Percentiles rank a stretch among this genome's conserved stretches.
These are phyloP conservation scores for Stercorarius parasiticus DNA, from an alignment of 2,113 vertebrate species.

Conservation along the genomic window DNA sequence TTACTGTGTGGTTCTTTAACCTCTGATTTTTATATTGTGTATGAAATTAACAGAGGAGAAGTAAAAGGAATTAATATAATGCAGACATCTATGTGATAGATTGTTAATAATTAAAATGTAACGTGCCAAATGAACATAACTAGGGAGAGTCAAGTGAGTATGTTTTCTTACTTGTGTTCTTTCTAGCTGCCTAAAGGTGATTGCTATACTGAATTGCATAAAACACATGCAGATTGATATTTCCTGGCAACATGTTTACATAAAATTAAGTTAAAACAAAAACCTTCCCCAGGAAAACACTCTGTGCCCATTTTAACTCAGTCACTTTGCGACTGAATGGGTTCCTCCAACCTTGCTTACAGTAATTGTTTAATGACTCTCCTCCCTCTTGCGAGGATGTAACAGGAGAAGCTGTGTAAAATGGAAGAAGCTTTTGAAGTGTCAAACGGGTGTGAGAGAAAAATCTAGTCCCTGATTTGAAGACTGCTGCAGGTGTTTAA, in stretches of 20 bases:
- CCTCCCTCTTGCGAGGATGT: background rate
- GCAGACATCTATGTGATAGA: background rate
- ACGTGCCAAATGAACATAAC: background rate
- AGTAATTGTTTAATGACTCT: background rate
- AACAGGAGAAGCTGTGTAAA: background rate
- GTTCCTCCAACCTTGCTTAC: background rate
- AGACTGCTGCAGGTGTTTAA: constrained; percentile 9
- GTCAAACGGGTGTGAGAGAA: background rate
- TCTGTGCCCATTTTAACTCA: background rate
- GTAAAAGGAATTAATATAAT: background rate
- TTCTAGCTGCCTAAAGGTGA: background rate
- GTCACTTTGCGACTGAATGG: background rate
- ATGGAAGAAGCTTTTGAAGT: background rate
- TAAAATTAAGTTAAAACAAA: background rate
- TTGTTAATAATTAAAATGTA: background rate
- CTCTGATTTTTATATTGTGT: background rate
- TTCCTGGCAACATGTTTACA: background rate
- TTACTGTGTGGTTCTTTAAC: background rate
- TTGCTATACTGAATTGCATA: background rate
- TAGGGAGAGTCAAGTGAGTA: background rate
- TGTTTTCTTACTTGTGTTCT: background rate
- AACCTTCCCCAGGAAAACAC: background rate
- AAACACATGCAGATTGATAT: background rate
- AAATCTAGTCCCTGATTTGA: background rate
- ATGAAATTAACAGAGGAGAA: background rate